Evolutionary conservation across 2,113 vertebrate species (phyloP).

Genomic region (Marcusenius ussheri): DNA sequence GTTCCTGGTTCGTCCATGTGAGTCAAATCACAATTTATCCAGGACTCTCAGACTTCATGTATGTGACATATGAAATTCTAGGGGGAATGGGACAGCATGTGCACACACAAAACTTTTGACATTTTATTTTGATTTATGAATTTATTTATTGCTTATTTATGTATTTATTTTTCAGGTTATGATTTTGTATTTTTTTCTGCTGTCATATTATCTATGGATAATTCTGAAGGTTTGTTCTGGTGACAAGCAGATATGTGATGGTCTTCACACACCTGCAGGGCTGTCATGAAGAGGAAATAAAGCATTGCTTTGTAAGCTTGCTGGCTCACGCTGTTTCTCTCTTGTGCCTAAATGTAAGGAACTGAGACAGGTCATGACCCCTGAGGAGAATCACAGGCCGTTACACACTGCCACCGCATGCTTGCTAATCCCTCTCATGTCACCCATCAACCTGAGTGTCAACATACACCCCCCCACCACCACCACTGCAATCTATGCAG

Average conservation of each 20-base stretch:
- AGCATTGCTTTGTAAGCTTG: neutral
- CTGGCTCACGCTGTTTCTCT: neutral
- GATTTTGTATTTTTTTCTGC: constrained; percentile 53
- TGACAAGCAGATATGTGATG: neutral
- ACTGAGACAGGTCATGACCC: neutral
- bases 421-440: neutral
- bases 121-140: neutral
- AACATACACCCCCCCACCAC: neutral
- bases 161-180: constrained; percentile 38
- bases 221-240: constrained; percentile 22
- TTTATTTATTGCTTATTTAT: constrained; percentile 29
- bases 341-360: neutral
- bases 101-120: constrained; percentile 26
- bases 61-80: neutral
- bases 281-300: constrained; percentile 5
- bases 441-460: neutral
- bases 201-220: constrained; percentile 34
- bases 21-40: neutral
- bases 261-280: neutral
- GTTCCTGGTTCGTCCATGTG: too few relatives aligned
- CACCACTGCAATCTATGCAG: neutral
- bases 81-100: neutral
- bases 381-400: neutral
- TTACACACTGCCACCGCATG: neutral
- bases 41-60: neutral